Percentiles rank a stretch among this genome's conserved stretches.
These are phyloP conservation scores for Emydoidea blandingii DNA, from an alignment of 2,797 vertebrate species.

Conservation along the genomic window DNA sequence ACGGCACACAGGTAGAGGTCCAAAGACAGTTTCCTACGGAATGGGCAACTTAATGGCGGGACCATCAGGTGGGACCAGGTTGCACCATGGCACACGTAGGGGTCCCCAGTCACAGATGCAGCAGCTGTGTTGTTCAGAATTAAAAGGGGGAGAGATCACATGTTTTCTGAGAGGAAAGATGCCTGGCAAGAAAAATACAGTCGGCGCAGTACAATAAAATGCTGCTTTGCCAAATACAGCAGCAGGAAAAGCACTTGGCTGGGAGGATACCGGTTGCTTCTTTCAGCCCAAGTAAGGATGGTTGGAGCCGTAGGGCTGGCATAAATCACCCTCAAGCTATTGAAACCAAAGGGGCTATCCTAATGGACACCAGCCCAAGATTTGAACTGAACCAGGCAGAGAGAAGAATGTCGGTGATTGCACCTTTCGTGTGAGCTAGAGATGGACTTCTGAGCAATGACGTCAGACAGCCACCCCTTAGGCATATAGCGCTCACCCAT, in stretches of 20 bases:
- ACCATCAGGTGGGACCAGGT: background rate
- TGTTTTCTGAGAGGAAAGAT: background rate
- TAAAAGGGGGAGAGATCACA: background rate
- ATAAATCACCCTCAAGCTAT: background rate
- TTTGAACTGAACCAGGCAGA: background rate
- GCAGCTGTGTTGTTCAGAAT: background rate
- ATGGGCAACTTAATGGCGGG: background rate
- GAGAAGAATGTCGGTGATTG: background rate
- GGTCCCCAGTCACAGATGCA: background rate
- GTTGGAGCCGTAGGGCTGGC: background rate
- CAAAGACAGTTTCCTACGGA: background rate
- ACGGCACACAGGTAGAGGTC: background rate
- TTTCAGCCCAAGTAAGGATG: background rate
- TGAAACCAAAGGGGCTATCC: background rate
- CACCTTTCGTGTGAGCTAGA: background rate
- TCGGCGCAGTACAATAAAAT: constrained; percentile 5
- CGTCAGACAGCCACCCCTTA: background rate
- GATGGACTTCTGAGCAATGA: background rate
- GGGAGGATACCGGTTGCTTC: background rate
- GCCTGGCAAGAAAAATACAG: background rate
- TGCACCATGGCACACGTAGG: background rate
- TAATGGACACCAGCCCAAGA: background rate
- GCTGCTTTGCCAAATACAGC: background rate
- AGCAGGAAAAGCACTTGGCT: background rate
- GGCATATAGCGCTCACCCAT: background rate